A percentile compares a stretch with the other conserved stretches of the same genome.
Conservation (phyloP, 2,797 vertebrate genomes). For the Antrozous pallidus region DNA sequence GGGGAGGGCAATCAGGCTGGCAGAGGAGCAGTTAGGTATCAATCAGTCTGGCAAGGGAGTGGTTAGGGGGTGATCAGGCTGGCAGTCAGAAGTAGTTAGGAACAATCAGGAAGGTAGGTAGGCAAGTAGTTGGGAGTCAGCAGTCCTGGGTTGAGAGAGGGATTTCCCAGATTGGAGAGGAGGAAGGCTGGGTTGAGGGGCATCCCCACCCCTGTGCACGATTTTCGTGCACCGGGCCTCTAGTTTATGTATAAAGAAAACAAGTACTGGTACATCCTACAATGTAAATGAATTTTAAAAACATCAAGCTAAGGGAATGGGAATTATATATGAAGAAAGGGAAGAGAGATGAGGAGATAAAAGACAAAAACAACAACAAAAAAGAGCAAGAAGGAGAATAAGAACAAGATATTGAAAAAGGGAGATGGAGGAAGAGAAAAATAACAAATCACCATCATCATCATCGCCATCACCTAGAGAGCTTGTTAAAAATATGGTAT, state of each 20-base stretch:
- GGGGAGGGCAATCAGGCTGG: no score
- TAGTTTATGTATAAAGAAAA: background rate
- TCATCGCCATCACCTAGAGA: background rate
- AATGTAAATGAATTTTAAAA: background rate
- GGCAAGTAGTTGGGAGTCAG: no score
- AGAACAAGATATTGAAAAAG: background rate
- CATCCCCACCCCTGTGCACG: accelerated
- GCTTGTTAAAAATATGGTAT: background rate
- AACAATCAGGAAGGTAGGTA: no score
- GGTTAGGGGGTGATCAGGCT: no score
- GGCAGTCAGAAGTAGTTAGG: no score
- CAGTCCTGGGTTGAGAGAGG: no score
- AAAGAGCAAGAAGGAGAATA: background rate
- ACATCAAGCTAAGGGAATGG: background rate
- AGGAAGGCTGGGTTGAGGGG: no score
- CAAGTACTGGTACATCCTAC: background rate
- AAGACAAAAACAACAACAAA: background rate
- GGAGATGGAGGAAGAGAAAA: background rate
- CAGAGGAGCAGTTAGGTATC: no score
- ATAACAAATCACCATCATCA: background rate
- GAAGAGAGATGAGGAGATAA: background rate
- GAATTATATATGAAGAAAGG: background rate
- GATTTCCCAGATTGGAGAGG: no score
- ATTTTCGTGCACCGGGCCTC: no score
- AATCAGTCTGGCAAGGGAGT: no score